A percentile compares a stretch with the other conserved stretches of the same genome.
These are phyloP conservation scores for Dryobotodes eremita DNA, from an alignment of 2,888 invertebrate species.

Conservation along the genomic window DNA sequence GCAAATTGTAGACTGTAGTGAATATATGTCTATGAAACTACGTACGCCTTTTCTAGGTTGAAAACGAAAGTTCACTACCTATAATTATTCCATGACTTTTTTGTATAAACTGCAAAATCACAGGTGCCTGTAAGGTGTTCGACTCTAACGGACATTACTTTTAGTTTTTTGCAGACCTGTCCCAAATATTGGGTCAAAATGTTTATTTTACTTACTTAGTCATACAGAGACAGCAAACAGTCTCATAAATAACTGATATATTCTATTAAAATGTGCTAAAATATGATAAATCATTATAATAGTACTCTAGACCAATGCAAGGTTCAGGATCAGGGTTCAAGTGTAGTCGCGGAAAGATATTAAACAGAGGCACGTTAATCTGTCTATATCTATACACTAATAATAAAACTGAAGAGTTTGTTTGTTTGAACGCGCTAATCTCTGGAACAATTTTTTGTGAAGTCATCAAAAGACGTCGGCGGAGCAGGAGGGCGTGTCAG, in stretches of 20 bases:
- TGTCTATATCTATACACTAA: too few species aligned
- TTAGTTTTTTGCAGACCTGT: constrained; percentile 34
- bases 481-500: too few species aligned
- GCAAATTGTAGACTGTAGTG: not conserved
- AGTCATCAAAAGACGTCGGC: too few species aligned
- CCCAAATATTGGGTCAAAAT: constrained; percentile 19
- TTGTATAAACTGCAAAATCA: constrained; percentile 47
- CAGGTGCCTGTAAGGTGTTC: constrained; percentile 58
- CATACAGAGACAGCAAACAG: not conserved
- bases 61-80: constrained; percentile 43
- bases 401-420: too few species aligned
- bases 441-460: too few species aligned
- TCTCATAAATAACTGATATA: not conserved
- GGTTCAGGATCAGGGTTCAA: not conserved
- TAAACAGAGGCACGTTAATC: constrained; percentile 21
- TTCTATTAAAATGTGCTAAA: not conserved
- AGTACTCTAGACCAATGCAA: constrained; percentile 2
- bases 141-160: constrained; percentile 60
- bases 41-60: constrained; percentile 45
- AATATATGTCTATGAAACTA: constrained; percentile 7
- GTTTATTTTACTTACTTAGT: constrained; percentile 22
- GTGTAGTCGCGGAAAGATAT: not conserved
- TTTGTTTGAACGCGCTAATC: too few species aligned
- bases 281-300: constrained; percentile 18
- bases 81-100: constrained; percentile 48